Evolutionary conservation across 2,797 vertebrate species (phyloP).

Genomic region (Sibirionetta formosa): DNA sequence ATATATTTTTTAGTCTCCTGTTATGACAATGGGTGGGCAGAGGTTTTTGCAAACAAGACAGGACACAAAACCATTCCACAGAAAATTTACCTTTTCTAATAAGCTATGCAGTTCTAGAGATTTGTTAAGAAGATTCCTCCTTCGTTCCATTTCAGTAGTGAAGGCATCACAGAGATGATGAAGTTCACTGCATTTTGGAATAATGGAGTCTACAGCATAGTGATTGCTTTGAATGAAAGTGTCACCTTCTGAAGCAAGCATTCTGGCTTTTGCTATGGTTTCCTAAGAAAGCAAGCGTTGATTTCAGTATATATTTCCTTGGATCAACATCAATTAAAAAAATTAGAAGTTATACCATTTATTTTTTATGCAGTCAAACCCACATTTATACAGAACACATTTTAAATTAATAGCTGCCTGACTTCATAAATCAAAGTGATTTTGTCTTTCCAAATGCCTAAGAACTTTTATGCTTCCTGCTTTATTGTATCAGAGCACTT

Average conservation of each 20-base stretch:
- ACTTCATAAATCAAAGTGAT: neutral
- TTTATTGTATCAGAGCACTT: neutral
- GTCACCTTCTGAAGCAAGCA: conserved; percentile 87
- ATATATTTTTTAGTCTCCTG: neutral
- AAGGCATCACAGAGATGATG: conserved; percentile 84
- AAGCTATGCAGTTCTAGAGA: conserved; percentile 91
- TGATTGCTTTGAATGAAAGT: conserved; percentile 90
- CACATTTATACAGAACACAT: neutral
- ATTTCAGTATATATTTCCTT: neutral
- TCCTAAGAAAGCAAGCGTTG: conserved; percentile 80
- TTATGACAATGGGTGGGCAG: neutral
- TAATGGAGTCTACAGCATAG: conserved; percentile 95
- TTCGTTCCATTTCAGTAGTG: conserved; percentile 76
- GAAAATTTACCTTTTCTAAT: conserved; percentile 88
- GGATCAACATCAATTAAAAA: neutral
- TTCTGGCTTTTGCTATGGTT: conserved; percentile 83
- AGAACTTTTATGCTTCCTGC: neutral
- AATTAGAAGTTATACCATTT: neutral
- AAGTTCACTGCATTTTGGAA: conserved; percentile 94
- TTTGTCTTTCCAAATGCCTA: neutral
- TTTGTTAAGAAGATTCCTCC: conserved; percentile 88
- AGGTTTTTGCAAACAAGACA: neutral
- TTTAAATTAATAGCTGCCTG: neutral
- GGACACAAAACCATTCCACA: neutral
- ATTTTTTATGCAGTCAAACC: neutral